These are phyloP conservation scores for Cheilosia soror DNA, from an alignment of 2,888 invertebrate genomes.

Conservation along the genomic window DNA sequence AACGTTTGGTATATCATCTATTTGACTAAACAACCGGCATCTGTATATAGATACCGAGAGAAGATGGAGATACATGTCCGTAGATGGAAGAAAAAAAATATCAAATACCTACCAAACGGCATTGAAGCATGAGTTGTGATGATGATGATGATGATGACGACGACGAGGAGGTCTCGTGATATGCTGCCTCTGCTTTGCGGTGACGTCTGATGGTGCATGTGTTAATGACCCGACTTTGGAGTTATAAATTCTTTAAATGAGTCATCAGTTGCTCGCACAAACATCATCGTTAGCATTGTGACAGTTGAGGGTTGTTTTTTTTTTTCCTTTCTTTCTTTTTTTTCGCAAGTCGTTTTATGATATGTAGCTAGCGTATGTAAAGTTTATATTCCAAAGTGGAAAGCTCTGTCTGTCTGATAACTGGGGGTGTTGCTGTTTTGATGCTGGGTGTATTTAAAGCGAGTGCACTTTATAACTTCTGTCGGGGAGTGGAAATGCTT, in stretches of 20 bases:
- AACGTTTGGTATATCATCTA: constrained; percentile 3
- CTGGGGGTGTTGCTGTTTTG: too few relatives aligned
- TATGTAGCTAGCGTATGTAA: not conserved
- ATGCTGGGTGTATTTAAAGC: too few relatives aligned
- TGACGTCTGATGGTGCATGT: constrained; percentile 55
- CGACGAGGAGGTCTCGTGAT: constrained; percentile 11
- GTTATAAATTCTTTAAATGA: constrained; percentile 59
- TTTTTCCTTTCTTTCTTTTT: constrained; percentile 20
- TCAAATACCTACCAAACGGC: constrained; percentile 13
- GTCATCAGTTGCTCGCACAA: constrained; percentile 43
- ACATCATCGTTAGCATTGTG: constrained; percentile 38
- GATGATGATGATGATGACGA: constrained; percentile 8
- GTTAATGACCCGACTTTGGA: constrained; percentile 66
- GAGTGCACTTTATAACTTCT: too few relatives aligned
- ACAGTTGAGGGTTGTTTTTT: constrained; percentile 25
- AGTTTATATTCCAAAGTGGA: not conserved
- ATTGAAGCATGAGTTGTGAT: constrained; percentile 26
- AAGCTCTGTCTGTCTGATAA: not conserved
- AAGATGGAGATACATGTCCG: constrained; percentile 4
- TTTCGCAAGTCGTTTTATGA: constrained; percentile 23
- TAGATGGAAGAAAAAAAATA: not conserved
- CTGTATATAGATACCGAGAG: too few relatives aligned
- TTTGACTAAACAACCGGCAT: constrained; percentile 14
- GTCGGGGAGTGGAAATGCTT: too few relatives aligned
- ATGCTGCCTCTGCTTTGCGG: constrained; percentile 24